Evolutionary conservation across 2,888 invertebrate species (phyloP), one percentile per base, ranked within the genome.

Genomic region (Pemphredon lugubris): DNA sequence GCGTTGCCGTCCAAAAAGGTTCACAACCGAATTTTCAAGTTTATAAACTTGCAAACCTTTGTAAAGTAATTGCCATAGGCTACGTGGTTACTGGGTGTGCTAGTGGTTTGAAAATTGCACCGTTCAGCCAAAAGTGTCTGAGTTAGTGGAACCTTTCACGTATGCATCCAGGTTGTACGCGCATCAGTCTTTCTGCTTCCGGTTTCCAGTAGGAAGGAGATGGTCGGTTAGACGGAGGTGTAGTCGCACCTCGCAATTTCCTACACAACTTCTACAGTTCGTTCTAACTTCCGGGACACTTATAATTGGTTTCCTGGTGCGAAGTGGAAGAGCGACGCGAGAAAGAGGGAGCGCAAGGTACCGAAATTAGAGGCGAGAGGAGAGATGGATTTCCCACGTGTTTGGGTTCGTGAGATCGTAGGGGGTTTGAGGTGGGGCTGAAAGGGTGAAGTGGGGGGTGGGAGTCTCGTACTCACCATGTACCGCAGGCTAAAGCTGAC

Each of bases 291-390:
- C 75, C 78, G 69, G 75, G 80, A 82, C 83, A 86, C 85, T 87
- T 87, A 83, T 87, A 87, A 87, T 87, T 87, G 87, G 82, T 87
- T 87, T 84, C 80, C 68, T 69, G 75, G 47, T 65, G 58, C 37
- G 63, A 40, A 6, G 30, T 48, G 26, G n/a, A n/a, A 30, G 11
- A 30, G 6, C 9, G n/a, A 7, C 34, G n/a, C 30, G 26, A 7
- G 26, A 26, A 7, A 26, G 26, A 7, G 26, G 7, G 26, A 26
- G 51, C 9, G 21, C 13, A 23, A 53, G 45, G 65, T 40, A 45
- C 34, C 6, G 67, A 50, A 59, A 48, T 59, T 69, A 48, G 42
- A 30, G 42, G 16, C 14, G 53, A 47, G 48, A 58, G 48, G 69
- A 48, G 58, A 20, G 21, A 18, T 23, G n/a, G 9, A 26, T 37